Percentiles rank a stretch among this genome's conserved stretches.
These are phyloP conservation scores for Falcunculus frontatus DNA, from an alignment of 2,113 vertebrate genomes.

Conservation along the genomic window DNA sequence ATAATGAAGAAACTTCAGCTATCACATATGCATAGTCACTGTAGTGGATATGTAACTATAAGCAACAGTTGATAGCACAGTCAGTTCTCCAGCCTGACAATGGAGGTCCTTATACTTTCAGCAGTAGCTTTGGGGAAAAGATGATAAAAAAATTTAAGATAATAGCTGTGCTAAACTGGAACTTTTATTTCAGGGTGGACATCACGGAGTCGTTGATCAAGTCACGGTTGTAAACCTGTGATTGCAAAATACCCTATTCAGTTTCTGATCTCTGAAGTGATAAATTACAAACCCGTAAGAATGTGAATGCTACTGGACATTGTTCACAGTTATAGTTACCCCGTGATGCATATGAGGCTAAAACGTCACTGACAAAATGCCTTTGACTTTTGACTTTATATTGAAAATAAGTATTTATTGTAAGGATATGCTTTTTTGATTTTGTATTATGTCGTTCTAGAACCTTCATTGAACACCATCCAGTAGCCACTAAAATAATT, in stretches of 20 bases:
- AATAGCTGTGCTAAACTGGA: neutral
- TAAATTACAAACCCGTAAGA: neutral
- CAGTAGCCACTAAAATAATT: neutral
- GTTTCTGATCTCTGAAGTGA: neutral
- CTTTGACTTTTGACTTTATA: neutral
- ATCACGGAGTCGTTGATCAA: neutral
- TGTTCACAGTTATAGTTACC: neutral
- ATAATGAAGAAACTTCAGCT: neutral
- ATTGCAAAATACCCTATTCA: neutral
- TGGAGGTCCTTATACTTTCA: neutral
- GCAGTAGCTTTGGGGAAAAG: neutral
- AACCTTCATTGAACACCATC: neutral
- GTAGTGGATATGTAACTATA: neutral
- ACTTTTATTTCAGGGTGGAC: neutral
- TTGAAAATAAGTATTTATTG: neutral
- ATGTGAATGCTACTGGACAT: neutral
- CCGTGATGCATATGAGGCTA: neutral
- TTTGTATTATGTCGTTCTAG: neutral
- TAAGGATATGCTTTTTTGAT: neutral
- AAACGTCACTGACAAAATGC: neutral
- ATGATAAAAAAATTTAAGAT: neutral
- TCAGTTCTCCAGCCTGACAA: neutral
- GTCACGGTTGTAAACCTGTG: neutral
- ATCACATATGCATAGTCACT: neutral
- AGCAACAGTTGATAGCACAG: neutral